These are phyloP conservation scores for Trissolcus japonicus DNA, from an alignment of 2,888 invertebrate genomes.

Conservation along the genomic window DNA sequence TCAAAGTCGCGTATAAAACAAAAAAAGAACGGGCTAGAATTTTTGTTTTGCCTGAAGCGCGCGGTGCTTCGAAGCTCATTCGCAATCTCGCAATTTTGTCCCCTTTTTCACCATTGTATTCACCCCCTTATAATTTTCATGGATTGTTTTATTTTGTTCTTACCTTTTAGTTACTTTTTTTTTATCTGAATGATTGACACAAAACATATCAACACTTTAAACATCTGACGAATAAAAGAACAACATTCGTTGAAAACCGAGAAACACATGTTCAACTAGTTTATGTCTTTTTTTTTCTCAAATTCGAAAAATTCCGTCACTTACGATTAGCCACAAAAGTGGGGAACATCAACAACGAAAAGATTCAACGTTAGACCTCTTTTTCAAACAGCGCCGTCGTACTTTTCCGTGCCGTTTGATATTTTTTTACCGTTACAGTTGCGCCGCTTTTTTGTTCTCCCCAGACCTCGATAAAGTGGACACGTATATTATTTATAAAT, in stretches of 20 bases:
- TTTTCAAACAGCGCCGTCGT: neutral
- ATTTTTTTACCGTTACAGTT: neutral
- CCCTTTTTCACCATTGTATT: constrained; percentile 2
- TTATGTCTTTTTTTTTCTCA: neutral
- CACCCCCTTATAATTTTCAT: neutral
- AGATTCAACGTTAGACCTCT: constrained; percentile 43
- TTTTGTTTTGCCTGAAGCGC: constrained; percentile 47
- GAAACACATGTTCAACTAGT: constrained; percentile 44
- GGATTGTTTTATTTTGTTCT: constrained; percentile 4
- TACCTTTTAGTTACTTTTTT: constrained; percentile 6
- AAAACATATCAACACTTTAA: constrained; percentile 54
- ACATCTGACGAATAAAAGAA: constrained; percentile 54
- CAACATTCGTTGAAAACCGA: constrained; percentile 45
- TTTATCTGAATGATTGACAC: constrained; percentile 48
- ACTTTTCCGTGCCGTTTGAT: neutral
- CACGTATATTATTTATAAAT: constrained; percentile 48
- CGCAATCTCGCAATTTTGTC: constrained; percentile 8
- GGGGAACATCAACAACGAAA: constrained; percentile 55
- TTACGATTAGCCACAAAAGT: constrained; percentile 53
- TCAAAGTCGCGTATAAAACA: constrained; percentile 35
- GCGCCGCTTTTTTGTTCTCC: neutral
- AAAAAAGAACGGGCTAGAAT: constrained; percentile 39
- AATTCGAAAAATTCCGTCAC: constrained; percentile 33
- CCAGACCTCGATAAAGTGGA: constrained; percentile 37
- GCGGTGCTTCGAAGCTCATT: constrained; percentile 49